Percentiles rank a stretch among this genome's conserved stretches.
phyloP scores from a whole-genome alignment of 2,888 invertebrate species.

The Dynastes hyllus region DNA sequence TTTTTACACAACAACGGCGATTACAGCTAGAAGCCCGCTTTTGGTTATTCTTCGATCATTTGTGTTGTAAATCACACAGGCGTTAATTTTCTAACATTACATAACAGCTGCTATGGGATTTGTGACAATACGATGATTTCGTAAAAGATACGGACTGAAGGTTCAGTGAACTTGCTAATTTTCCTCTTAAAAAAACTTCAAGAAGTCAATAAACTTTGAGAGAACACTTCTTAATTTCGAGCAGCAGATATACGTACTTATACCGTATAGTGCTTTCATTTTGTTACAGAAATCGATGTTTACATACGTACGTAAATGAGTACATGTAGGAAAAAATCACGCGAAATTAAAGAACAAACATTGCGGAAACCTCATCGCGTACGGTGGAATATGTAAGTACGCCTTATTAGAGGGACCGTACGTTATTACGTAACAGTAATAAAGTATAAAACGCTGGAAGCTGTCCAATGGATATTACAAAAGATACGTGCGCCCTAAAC shows the following conservation, averaged over 20 bases:
- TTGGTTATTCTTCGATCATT: neutral
- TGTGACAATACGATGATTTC: constrained; percentile 46
- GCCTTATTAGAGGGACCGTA: no score
- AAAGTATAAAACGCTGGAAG: no score
- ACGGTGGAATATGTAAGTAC: no score
- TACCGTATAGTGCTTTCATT: constrained; percentile 29
- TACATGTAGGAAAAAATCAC: constrained; percentile 7
- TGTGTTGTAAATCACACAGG: constrained; percentile 39
- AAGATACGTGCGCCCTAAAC: no score
- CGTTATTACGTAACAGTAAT: no score
- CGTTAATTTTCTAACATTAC: constrained; percentile 44
- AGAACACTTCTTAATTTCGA: constrained; percentile 35
- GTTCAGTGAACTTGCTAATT: constrained; percentile 44
- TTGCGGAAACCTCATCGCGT: neutral
- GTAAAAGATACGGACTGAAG: constrained; percentile 30
- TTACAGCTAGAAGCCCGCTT: constrained; percentile 9
- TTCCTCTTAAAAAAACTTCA: constrained; percentile 28
- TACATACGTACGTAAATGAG: constrained; percentile 22
- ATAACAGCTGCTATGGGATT: constrained; percentile 21
- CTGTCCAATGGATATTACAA: no score
- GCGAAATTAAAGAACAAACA: constrained; percentile 15
- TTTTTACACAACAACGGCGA: neutral
- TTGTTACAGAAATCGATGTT: neutral
- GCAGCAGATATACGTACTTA: neutral
- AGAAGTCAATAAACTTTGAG: constrained; percentile 40